phyloP scores from a whole-genome alignment of 1,140 invertebrate genomes.

The Laupala kohalensis region DNA sequence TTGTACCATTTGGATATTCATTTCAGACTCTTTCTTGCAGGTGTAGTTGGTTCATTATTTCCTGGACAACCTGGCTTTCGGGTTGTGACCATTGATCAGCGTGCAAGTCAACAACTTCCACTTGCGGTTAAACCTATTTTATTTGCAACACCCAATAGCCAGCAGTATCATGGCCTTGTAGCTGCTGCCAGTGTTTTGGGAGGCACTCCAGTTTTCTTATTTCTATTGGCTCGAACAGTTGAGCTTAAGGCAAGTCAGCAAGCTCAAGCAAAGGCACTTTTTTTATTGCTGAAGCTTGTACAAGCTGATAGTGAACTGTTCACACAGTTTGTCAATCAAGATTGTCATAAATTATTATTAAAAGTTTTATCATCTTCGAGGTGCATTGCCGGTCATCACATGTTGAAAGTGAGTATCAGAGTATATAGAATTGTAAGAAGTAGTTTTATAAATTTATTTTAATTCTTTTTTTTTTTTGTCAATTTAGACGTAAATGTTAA shows the following conservation, averaged over 20 bases:
- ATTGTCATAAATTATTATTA: conserved; percentile 34
- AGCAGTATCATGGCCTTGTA: conserved; percentile 36
- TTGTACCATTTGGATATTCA: no score
- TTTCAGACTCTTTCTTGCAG: conserved; percentile 16
- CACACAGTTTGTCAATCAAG: conserved; percentile 33
- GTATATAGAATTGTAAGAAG: no score
- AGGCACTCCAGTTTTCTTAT: conserved; percentile 43
- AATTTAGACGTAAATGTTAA: no score
- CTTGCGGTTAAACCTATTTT: conserved; percentile 28
- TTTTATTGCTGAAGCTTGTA: conserved; percentile 36
- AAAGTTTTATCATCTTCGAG: conserved; percentile 36
- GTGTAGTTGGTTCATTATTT: conserved; percentile 28
- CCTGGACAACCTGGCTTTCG: conserved; percentile 33
- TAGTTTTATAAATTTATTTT: no score
- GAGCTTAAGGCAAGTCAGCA: conserved; percentile 39
- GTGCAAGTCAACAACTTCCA: conserved; percentile 34
- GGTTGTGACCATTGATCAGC: conserved; percentile 30
- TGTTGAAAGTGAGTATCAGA: conserved; percentile 35
- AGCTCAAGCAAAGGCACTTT: conserved; percentile 41
- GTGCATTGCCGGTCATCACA: conserved; percentile 34
- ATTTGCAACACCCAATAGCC: conserved; percentile 26
- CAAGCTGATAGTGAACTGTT: conserved; percentile 35
- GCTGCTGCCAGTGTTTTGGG: conserved; percentile 40
- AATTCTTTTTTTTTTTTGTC: no score
- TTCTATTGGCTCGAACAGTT: conserved; percentile 46